Percentiles rank a stretch among this genome's conserved stretches.
Conservation (phyloP, 2,888 invertebrate genomes). For the Osmoderma eremita region DNA sequence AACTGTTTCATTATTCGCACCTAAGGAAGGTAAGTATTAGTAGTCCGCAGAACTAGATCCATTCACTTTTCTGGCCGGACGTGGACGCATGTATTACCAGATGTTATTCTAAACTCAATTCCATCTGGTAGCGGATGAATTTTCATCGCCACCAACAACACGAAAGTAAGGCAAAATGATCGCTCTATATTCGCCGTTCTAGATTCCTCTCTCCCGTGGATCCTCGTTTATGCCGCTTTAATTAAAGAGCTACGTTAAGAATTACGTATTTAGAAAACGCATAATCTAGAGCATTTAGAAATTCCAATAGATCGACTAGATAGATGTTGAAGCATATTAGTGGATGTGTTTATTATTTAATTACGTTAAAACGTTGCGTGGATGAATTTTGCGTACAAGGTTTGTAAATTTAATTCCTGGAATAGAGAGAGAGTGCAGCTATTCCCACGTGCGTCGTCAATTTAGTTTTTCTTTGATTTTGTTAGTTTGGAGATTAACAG, state of each 20-base stretch:
- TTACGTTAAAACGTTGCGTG: too few relatives aligned
- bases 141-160: slow-evolving; percentile 49
- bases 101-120: slow-evolving; percentile 33
- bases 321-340: too few relatives aligned
- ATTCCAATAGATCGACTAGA: too few relatives aligned
- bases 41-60: slow-evolving; percentile 41
- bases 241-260: slow-evolving; percentile 34
- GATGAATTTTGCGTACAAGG: too few relatives aligned
- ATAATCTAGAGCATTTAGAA: slow-evolving; percentile 23
- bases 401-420: too few relatives aligned
- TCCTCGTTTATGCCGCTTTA: slow-evolving; percentile 30
- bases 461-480: too few relatives aligned
- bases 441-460: too few relatives aligned
- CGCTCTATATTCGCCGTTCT: slow-evolving; percentile 57
- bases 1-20: slow-evolving; percentile 53
- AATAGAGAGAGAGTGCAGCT: too few relatives aligned
- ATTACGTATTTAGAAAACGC: slow-evolving; percentile 32
- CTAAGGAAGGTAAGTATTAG: slow-evolving; percentile 50
- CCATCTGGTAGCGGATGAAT: slow-evolving; percentile 46
- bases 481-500: too few relatives aligned
- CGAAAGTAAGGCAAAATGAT: slow-evolving; percentile 61
- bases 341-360: too few relatives aligned
- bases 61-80: slow-evolving; percentile 45
- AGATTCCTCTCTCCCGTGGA: slow-evolving; percentile 52
- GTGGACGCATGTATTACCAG: not conserved